phyloP scores from a whole-genome alignment of 1,140 invertebrate genomes.

The Eupristina koningsbergeri region DNA sequence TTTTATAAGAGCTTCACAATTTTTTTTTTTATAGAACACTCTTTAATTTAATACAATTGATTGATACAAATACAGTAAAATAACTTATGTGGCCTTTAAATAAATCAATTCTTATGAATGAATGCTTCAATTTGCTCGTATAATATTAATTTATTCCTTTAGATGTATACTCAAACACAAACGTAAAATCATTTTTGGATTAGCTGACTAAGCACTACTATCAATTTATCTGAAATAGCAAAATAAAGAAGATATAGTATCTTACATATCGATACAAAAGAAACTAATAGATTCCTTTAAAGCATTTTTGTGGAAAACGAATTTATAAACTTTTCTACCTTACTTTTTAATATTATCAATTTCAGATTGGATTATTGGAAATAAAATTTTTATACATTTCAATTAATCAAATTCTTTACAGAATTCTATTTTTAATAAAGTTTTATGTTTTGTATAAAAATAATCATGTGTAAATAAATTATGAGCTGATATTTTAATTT shows the following conservation, averaged over 20 bases:
- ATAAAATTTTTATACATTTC: not conserved
- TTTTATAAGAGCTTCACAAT: no score
- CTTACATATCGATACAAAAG: not conserved
- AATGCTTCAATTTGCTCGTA: not conserved
- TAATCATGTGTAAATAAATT: not conserved
- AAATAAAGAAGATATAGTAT: not conserved
- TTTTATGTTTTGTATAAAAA: no score
- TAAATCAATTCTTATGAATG: not conserved
- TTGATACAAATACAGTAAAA: no score
- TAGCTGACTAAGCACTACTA: slow-evolving; percentile 13
- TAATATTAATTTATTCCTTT: not conserved
- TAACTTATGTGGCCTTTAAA: not conserved
- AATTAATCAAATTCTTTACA: not conserved
- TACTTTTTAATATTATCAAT: not conserved
- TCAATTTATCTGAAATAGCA: not conserved
- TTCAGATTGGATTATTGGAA: not conserved
- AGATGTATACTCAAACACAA: not conserved
- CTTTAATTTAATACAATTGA: no score
- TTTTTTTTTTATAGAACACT: no score
- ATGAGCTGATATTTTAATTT: not conserved
- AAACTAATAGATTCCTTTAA: not conserved
- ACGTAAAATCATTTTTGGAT: not conserved
- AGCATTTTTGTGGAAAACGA: not conserved
- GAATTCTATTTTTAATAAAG: no score
- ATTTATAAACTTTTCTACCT: not conserved